phyloP scores from a whole-genome alignment of 2,888 invertebrate species.

The Drosophila koepferae region DNA sequence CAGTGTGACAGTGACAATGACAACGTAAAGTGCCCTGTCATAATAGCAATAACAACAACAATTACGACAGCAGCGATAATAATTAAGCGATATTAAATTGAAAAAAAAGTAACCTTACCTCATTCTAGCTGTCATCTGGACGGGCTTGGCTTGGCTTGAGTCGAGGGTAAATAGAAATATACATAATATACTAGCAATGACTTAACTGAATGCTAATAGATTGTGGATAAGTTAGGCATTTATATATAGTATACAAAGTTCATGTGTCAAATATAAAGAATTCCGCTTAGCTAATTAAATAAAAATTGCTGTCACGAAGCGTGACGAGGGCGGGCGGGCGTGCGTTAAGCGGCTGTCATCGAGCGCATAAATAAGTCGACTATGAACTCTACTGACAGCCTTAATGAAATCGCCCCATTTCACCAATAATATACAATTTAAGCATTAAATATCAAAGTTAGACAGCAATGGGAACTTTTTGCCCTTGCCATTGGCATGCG shows the following conservation, averaged over 20 bases:
- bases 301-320: slow-evolving; percentile 47
- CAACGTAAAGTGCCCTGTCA: slow-evolving; percentile 74
- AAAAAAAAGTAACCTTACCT: slow-evolving; percentile 69
- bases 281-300: slow-evolving; percentile 66
- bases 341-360: slow-evolving; percentile 2
- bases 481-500: slow-evolving; percentile 28
- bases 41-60: slow-evolving; percentile 49
- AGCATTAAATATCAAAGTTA: slow-evolving; percentile 59
- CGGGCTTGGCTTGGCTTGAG: background rate
- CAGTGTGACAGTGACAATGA: slow-evolving; percentile 72
- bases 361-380: slow-evolving; percentile 39
- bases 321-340: slow-evolving; percentile 8
- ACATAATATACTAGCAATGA: slow-evolving; percentile 38
- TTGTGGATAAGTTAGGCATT: slow-evolving; percentile 34
- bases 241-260: slow-evolving; percentile 3
- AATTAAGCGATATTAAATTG: slow-evolving; percentile 78
- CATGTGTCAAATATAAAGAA: slow-evolving; percentile 27
- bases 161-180: background rate
- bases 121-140: slow-evolving; percentile 48
- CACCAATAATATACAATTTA: slow-evolving; percentile 57
- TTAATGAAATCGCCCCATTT: slow-evolving; percentile 43
- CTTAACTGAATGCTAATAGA: slow-evolving; percentile 40
- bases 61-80: slow-evolving; percentile 56
- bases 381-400: slow-evolving; percentile 49
- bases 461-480: slow-evolving; percentile 37